Conservation (phyloP, 2,113 vertebrate genomes). For the Romanogobio albipinnatus region DNA sequence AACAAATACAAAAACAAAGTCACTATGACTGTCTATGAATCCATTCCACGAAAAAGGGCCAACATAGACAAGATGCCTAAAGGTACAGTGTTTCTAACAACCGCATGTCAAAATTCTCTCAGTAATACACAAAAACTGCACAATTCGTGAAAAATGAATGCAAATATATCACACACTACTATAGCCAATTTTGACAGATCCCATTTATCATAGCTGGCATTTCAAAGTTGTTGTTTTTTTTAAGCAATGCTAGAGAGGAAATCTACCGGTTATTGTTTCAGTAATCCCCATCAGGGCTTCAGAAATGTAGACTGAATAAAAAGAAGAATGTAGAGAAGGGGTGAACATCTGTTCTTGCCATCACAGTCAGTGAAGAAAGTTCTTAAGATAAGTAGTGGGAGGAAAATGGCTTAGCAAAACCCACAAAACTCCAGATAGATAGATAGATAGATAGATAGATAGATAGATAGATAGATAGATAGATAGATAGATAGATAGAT, state of each 20-base stretch:
- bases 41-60: not conserved
- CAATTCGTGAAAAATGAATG: slow-evolving; percentile 10
- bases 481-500: not conserved
- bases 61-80: not conserved
- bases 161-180: not conserved
- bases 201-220: slow-evolving; percentile 52
- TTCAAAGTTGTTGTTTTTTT: slow-evolving; percentile 56
- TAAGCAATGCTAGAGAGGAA: slow-evolving; percentile 54
- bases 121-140: not conserved
- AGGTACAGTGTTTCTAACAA: slow-evolving; percentile 1
- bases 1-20: not conserved
- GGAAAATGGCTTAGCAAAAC: slow-evolving; percentile 61
- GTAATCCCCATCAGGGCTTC: slow-evolving; percentile 56
- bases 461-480: not conserved
- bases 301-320: slow-evolving; percentile 52
- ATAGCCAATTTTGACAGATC: not conserved
- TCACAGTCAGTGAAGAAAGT: slow-evolving; percentile 57
- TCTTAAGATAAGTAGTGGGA: slow-evolving; percentile 62
- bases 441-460: too few species aligned
- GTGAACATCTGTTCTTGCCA: slow-evolving; percentile 66
- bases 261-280: slow-evolving; percentile 58
- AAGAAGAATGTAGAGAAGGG: slow-evolving; percentile 35
- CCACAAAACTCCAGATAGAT: slow-evolving; percentile 48
- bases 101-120: not conserved
- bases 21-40: not conserved